Base-by-base conservation (phyloP, 64 coral and sea anemone species). In the Montipora capricornis region DNA sequence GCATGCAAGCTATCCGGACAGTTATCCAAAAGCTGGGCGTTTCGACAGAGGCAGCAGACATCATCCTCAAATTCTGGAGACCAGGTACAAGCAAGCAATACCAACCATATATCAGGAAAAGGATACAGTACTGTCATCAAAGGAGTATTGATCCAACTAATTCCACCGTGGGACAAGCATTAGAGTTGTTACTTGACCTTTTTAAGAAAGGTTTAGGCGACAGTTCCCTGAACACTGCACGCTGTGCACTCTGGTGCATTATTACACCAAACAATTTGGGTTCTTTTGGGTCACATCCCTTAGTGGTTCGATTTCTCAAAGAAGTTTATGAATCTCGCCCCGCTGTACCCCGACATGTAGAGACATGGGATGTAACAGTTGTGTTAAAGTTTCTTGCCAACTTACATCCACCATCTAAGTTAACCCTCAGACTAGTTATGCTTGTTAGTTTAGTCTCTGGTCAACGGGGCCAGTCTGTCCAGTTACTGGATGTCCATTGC, bases 1-100 rank as follows among this genome's bases (percentile, higher is more conserved):
- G 90, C 80, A 57, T 92, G 90, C 74, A 59, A 13, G 19, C 84
- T 92, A 44, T 92, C 80, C 9, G 73, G 90, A 74, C 60, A 92
- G 8, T 14, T 0, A 22, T 84, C 11, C 51, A 84, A 47, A 84
- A 37, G 3, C 5, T 0, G 0, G 76, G 75, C 13, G 49, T 80
- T 70, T 68, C 83, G 0, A 13, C 11, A 71, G 61, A 13, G 61
- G 61, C 61, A 66, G 61, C 61, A 66, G 61, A 66, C 61, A 66
- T 66, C 61, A 66, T 66, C 15, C 61, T 66, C 15, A 66, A 66
- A 66, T 66, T 14, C 10, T 66, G 61, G 11, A 66, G 61, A 66
- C 61, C 61, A 66, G 61, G 61, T 15, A 66, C 61, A 66, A 15
- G 61, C 61, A 66, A 66, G 61, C 15, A 66, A 17, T 66, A 66